Evolutionary conservation across 2,888 invertebrate genomes (phyloP).

Genomic region (Steinernema scapterisci): DNA sequence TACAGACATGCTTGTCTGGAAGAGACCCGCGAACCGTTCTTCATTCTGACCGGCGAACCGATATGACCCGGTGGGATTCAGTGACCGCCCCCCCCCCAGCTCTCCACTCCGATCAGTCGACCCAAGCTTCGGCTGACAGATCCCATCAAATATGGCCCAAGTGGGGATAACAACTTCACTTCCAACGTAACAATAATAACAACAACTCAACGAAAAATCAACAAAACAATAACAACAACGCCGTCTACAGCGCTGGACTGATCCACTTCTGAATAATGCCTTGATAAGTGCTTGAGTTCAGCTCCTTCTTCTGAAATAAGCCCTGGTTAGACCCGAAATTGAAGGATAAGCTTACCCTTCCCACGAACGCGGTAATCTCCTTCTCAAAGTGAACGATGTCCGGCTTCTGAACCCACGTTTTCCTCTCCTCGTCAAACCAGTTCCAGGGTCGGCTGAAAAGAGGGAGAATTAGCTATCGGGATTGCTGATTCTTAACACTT

Average conservation of each 20-base stretch:
- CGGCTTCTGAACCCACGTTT: not conserved
- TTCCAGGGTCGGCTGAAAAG: slow-evolving; percentile 12
- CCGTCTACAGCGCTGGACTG: not conserved
- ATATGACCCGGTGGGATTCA: too few relatives aligned
- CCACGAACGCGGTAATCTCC: slow-evolving; percentile 2
- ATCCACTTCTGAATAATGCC: slow-evolving; percentile 16
- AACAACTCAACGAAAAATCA: not conserved
- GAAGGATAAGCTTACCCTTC: not conserved
- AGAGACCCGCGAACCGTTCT: too few relatives aligned
- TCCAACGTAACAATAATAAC: too few relatives aligned
- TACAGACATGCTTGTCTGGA: too few relatives aligned
- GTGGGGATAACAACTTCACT: too few relatives aligned
- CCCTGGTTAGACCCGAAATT: not conserved
- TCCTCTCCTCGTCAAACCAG: slow-evolving; percentile 20
- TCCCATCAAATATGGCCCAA: too few relatives aligned
- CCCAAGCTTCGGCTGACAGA: too few relatives aligned
- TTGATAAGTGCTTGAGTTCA: slow-evolving; percentile 4
- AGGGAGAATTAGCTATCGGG: too few relatives aligned
- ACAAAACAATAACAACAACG: slow-evolving; percentile 18
- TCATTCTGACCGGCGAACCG: too few relatives aligned
- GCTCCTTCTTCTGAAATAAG: slow-evolving; percentile 18
- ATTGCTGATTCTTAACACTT: not conserved
- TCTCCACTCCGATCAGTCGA: too few relatives aligned
- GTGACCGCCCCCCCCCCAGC: too few relatives aligned
- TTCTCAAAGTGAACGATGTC: slow-evolving; percentile 10